Evolutionary conservation across 2,797 vertebrate species (phyloP).

Genomic region (Pseudomugil gertrudae): DNA sequence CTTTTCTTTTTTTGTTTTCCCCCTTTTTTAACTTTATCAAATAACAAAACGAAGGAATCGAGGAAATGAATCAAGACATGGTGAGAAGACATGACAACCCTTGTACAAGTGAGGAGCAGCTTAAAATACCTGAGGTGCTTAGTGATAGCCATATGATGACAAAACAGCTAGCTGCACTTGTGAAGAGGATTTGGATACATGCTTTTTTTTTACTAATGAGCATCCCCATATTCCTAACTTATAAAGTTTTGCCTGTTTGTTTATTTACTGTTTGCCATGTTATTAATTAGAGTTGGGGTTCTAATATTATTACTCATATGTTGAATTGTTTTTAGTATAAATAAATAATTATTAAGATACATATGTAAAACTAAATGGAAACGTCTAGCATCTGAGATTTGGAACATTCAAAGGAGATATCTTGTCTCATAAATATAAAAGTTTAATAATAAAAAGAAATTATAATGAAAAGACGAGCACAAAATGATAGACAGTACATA

Average conservation of each 20-base stretch:
- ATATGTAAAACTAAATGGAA: not conserved
- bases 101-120: not conserved
- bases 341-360: no score
- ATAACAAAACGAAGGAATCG: not conserved
- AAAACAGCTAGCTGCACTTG: no score
- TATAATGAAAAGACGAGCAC: not conserved
- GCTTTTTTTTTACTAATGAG: no score
- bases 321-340: no score
- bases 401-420: not conserved
- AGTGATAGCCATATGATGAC: not conserved
- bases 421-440: not conserved
- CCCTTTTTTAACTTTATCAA: not conserved
- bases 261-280: no score
- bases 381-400: not conserved
- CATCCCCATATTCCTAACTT: no score
- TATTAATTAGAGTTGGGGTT: no score
- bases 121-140: not conserved
- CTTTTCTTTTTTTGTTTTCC: not conserved
- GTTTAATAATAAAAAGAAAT: not conserved
- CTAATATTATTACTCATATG: no score
- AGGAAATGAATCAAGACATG: constrained; percentile 1
- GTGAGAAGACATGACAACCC: not conserved
- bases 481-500: not conserved
- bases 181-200: no score
- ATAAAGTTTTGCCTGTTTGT: not conserved